A percentile compares a stretch with the other conserved stretches of the same genome.
Evolutionary conservation across 2,888 invertebrate species (phyloP).

Genomic region (Gerris lacustris): DNA sequence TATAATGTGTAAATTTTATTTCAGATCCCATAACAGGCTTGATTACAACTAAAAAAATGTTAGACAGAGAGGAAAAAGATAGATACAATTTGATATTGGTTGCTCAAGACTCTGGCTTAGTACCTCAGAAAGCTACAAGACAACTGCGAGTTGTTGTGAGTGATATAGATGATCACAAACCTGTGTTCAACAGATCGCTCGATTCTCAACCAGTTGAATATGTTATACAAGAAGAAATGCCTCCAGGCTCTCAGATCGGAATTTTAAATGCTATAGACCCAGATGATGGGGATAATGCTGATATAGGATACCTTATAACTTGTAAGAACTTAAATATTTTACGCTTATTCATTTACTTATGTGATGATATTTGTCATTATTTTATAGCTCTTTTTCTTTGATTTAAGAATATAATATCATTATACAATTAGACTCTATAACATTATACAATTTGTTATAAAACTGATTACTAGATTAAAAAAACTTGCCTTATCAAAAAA

Average conservation of each 20-base stretch:
- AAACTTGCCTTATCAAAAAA: too few relatives aligned
- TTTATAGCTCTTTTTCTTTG: too few relatives aligned
- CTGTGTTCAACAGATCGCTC: constrained; percentile 53
- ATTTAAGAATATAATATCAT: too few relatives aligned
- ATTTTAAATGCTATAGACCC: constrained; percentile 57
- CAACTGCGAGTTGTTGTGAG: constrained; percentile 49
- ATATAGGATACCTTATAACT: constrained; percentile 58
- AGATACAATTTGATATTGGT: constrained; percentile 63
- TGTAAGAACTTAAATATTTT: constrained; percentile 37
- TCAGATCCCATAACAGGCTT: constrained; percentile 54
- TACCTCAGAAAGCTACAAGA: constrained; percentile 60
- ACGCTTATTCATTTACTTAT: constrained; percentile 3
- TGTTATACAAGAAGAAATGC: constrained; percentile 47
- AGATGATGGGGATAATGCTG: constrained; percentile 61
- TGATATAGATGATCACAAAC: constrained; percentile 69
- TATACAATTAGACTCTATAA: too few relatives aligned
- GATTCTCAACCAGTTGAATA: constrained; percentile 37
- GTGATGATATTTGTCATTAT: too few relatives aligned
- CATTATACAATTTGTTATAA: too few relatives aligned
- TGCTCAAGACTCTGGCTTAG: constrained; percentile 65
- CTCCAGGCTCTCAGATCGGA: constrained; percentile 53
- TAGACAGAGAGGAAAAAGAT: constrained; percentile 63
- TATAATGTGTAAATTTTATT: constrained; percentile 13
- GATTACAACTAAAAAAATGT: constrained; percentile 51
- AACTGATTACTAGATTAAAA: too few relatives aligned